phyloP scores from a whole-genome alignment of 2,888 invertebrate species.

The Scaptomyza parva region DNA sequence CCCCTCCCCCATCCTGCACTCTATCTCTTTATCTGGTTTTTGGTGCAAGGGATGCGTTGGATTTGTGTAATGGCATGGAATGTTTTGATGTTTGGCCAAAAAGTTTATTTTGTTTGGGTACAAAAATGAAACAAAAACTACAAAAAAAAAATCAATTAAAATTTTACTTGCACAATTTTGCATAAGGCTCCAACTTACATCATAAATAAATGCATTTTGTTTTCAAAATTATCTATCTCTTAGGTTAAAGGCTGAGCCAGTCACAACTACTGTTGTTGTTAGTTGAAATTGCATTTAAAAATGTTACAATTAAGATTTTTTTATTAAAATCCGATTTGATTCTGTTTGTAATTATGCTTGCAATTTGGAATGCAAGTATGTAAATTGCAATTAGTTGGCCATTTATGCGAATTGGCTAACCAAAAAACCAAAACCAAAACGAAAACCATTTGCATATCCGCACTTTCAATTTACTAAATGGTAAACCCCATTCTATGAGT shows the following conservation, averaged over 20 bases:
- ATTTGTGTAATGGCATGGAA: conserved; percentile 77
- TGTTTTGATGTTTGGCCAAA: conserved; percentile 68
- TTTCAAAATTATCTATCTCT: conserved; percentile 2
- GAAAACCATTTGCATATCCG: conserved; percentile 50
- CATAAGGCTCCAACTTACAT: conserved; percentile 12
- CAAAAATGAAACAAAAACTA: background rate
- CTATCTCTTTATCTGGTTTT: background rate
- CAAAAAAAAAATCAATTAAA: background rate
- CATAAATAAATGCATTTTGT: conserved; percentile 12
- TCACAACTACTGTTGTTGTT: background rate
- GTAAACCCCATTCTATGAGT: conserved; percentile 32
- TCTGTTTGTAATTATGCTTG: conserved; percentile 31
- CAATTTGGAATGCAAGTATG: conserved; percentile 39
- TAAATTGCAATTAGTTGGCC: conserved; percentile 57
- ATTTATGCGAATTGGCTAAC: conserved; percentile 33
- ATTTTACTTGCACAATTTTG: conserved; percentile 2
- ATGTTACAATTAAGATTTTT: background rate
- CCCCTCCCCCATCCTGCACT: too few species aligned
- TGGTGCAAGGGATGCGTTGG: conserved; percentile 52
- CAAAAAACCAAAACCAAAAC: too few species aligned
- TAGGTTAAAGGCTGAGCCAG: background rate
- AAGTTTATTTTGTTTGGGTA: conserved; percentile 37
- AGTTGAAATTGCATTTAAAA: background rate
- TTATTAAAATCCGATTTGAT: background rate
- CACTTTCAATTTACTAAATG: conserved; percentile 60